These are phyloP conservation scores for Drosophila neocordata DNA, from an alignment of 1,140 invertebrate species.

Conservation along the genomic window DNA sequence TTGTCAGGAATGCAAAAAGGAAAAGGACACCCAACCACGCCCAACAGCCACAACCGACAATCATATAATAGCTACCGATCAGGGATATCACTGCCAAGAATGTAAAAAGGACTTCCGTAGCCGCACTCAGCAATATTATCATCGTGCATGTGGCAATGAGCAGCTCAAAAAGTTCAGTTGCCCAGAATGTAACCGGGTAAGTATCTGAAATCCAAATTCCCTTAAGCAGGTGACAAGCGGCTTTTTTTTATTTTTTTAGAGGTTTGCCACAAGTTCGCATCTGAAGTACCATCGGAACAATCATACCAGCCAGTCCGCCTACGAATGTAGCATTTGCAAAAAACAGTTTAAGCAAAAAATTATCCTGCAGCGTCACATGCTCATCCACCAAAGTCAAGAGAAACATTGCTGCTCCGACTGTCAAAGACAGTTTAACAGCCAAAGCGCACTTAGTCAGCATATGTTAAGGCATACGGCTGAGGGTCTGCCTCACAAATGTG, in stretches of 20 bases:
- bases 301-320: slow-evolving; percentile 28
- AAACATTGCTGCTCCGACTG: slow-evolving; percentile 52
- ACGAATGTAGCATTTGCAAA: slow-evolving; percentile 38
- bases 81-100: slow-evolving; percentile 83
- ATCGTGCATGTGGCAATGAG: slow-evolving; percentile 82
- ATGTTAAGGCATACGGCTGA: slow-evolving; percentile 38
- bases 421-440: slow-evolving; percentile 43
- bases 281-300: slow-evolving; percentile 69
- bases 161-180: slow-evolving; percentile 57
- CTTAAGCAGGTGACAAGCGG: no score
- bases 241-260: slow-evolving; percentile 21
- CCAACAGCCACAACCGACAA: neutral
- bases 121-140: slow-evolving; percentile 84
- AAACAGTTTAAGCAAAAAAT: slow-evolving; percentile 54
- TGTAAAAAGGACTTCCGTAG: slow-evolving; percentile 84
- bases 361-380: slow-evolving; percentile 50
- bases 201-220: neutral
- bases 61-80: slow-evolving; percentile 33
- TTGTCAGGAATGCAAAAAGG: slow-evolving; percentile 72
- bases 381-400: slow-evolving; percentile 28
- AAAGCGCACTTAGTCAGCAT: slow-evolving; percentile 46
- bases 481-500: slow-evolving; percentile 77
- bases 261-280: slow-evolving; percentile 67
- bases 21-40: slow-evolving; percentile 24
- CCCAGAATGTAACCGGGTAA: slow-evolving; percentile 57